Conservation (phyloP, 2,797 vertebrate genomes). For the Typhlichthys subterraneus region DNA sequence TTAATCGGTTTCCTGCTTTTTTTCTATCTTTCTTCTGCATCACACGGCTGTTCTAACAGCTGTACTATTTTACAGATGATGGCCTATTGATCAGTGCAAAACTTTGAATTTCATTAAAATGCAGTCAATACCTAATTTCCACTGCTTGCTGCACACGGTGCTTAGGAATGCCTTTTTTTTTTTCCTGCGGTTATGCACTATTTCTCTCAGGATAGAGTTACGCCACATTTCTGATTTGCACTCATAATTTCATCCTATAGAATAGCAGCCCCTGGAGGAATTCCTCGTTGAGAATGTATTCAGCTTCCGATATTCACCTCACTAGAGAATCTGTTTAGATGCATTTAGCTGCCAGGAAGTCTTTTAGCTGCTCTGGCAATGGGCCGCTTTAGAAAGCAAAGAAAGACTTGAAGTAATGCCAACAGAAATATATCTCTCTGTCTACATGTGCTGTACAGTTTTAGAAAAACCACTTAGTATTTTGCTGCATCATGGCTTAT, state of each 20-base stretch:
- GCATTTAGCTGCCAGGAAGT: constrained; percentile 67
- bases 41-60: constrained; percentile 50
- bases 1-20: constrained; percentile 57
- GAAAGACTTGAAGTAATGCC: constrained; percentile 54
- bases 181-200: constrained; percentile 66
- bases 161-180: constrained; percentile 58
- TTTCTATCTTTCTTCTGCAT: constrained; percentile 47
- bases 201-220: constrained; percentile 51
- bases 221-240: constrained; percentile 47
- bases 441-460: constrained; percentile 54
- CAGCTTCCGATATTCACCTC: constrained; percentile 50
- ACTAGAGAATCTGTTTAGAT: constrained; percentile 58
- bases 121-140: constrained; percentile 82
- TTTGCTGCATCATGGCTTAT: constrained; percentile 37
- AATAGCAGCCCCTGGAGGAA: constrained; percentile 46
- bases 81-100: constrained; percentile 80
- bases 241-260: constrained; percentile 49
- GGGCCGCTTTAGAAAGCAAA: constrained; percentile 42
- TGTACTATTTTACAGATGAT: constrained; percentile 77
- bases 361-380: constrained; percentile 63
- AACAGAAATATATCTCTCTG: constrained; percentile 56
- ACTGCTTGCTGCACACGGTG: constrained; percentile 70
- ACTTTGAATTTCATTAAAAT: constrained; percentile 85
- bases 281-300: constrained; percentile 59
- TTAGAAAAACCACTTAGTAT: constrained; percentile 43